Evolutionary conservation across 1,140 invertebrate species (phyloP), one percentile per base, ranked within the genome.

Genomic region (Trichomalopsis sarcophagae): DNA sequence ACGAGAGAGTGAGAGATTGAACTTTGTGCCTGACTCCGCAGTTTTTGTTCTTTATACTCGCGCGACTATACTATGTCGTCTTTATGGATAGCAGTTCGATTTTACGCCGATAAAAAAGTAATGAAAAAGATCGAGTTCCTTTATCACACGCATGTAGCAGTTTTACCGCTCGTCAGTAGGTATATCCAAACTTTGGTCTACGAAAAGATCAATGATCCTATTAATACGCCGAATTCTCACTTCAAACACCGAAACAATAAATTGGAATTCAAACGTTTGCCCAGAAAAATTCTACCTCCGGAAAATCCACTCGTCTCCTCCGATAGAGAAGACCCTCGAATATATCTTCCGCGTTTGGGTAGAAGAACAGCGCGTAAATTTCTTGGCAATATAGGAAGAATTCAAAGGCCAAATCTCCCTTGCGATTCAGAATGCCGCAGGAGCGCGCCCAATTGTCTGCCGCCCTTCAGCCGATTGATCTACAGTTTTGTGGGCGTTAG

Each of bases 391-490:
- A 62, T n/a, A 17, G 47, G 21, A 17, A 75, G 50, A 68, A 83
- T 83, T 69, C 33, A 68, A 50, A 76, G 36, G 33, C 14, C 36
- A 77, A 77, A 47, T 77, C 74, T 69, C 74, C 27, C 68, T 11
- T 74, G 78, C 62, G 78, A 80, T 80, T 80, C 40, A 33, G 17
- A 80, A 44, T 78, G 40, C 74, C 30, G 2, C 50, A 36, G 33
- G 76, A 78, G 30, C n/a, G 21, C 62, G 21, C 78, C 55, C 33
- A 23, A 80, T 69, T 80, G 62, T 80, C 78, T 80, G 76, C 47
- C 21, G 55, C 21, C 50, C 13, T 55, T 14, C 50, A 55, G 62
- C 23, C 68, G 27, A 30, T 71, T 71, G 68, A 71, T 71, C 2
- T 71, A 71, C 2, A 36, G 33, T 36, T 36, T 36, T 4, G 33